Conservation (phyloP, 1,140 invertebrate species). For the Zaprionus capensis region DNA sequence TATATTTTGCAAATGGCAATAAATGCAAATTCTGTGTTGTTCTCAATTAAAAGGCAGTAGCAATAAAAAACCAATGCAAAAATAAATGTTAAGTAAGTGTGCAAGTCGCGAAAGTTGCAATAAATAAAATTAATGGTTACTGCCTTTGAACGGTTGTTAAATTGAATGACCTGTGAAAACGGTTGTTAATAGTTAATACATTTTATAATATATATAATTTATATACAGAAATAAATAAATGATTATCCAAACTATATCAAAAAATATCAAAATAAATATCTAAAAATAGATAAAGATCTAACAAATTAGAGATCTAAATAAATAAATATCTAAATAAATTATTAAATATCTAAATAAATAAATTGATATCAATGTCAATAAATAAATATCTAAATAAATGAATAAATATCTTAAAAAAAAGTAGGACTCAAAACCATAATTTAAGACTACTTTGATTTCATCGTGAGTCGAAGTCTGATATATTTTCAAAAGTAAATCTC, state of each 20-base stretch:
- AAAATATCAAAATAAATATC: too few relatives aligned
- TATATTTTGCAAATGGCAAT: background rate
- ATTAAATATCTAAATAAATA: too few relatives aligned
- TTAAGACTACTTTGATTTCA: too few relatives aligned
- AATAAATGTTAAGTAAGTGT: background rate
- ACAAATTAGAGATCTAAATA: background rate
- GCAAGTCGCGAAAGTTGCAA: background rate
- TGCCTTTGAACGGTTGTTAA: background rate
- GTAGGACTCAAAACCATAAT: too few relatives aligned
- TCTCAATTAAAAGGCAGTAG: slow-evolving; percentile 19
- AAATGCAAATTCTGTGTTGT: background rate
- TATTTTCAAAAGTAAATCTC: too few relatives aligned
- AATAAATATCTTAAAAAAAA: background rate
- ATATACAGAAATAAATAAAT: too few relatives aligned
- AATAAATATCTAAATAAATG: background rate
- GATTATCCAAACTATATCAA: too few relatives aligned
- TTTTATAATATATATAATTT: too few relatives aligned
- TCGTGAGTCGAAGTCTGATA: too few relatives aligned
- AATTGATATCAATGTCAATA: background rate
- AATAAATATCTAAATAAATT: too few relatives aligned
- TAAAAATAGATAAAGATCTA: background rate
- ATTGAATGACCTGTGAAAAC: background rate
- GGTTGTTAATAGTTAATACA: too few relatives aligned
- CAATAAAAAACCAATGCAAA: slow-evolving; percentile 6
- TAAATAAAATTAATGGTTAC: background rate